phyloP scores from a whole-genome alignment of 2,797 vertebrate genomes.

The Falco berigora region DNA sequence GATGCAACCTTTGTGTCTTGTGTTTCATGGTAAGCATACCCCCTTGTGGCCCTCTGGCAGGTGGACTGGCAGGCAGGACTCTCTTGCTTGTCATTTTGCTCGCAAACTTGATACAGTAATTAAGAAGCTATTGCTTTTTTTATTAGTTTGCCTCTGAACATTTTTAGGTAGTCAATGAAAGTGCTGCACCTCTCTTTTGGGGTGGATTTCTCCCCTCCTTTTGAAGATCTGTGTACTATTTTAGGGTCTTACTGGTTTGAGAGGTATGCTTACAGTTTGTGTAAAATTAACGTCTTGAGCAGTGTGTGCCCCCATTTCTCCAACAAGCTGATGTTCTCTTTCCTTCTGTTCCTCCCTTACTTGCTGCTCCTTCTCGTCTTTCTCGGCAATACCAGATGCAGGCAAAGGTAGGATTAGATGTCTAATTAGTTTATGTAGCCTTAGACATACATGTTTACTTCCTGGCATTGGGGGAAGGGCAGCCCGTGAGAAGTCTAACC shows the following conservation, averaged over 20 bases:
- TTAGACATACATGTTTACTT: conserved; percentile 7
- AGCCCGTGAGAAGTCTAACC: neutral
- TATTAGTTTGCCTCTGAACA: neutral
- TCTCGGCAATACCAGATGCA: neutral
- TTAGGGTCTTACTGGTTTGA: neutral
- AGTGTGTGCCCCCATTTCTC: neutral
- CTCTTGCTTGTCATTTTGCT: neutral
- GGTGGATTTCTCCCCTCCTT: neutral
- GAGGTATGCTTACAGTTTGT: neutral
- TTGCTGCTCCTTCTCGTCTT: neutral
- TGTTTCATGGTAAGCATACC: neutral
- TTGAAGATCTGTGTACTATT: neutral
- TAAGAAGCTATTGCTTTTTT: neutral
- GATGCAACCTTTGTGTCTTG: neutral
- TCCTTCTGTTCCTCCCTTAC: neutral
- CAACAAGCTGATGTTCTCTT: neutral
- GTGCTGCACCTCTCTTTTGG: neutral
- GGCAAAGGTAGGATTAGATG: conserved; percentile 50
- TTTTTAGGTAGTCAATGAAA: neutral
- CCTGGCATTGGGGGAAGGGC: conserved; percentile 1
- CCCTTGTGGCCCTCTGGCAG: neutral
- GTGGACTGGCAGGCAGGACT: neutral
- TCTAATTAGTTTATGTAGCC: conserved; percentile 56
- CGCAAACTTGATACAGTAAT: neutral
- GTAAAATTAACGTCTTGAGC: neutral